phyloP scores from a whole-genome alignment of 2,888 invertebrate species.

The Pandemis heparana region DNA sequence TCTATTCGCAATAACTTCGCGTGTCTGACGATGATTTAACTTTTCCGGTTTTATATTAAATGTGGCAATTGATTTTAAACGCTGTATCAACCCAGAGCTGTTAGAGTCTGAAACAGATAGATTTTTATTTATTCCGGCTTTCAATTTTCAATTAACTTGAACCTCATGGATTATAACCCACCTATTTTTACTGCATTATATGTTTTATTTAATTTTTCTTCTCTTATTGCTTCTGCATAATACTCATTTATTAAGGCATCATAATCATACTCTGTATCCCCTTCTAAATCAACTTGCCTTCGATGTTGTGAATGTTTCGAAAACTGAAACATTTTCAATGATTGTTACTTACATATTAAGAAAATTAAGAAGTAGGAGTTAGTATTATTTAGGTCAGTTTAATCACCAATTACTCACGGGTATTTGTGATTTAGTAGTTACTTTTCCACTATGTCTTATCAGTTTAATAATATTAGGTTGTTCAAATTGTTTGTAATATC shows the following conservation, averaged over 20 bases:
- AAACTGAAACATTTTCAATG: slow-evolving; percentile 23
- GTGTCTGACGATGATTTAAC: slow-evolving; percentile 44
- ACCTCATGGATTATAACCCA: slow-evolving; percentile 28
- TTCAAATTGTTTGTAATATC: slow-evolving; percentile 9
- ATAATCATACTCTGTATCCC: slow-evolving; percentile 65
- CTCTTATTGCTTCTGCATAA: slow-evolving; percentile 63
- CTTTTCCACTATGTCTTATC: slow-evolving; percentile 9
- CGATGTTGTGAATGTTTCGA: slow-evolving; percentile 35
- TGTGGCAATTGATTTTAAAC: neutral
- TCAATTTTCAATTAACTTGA: slow-evolving; percentile 46
- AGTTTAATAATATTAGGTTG: neutral
- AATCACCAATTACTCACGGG: neutral
- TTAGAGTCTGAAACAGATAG: slow-evolving; percentile 3
- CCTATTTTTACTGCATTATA: slow-evolving; percentile 62
- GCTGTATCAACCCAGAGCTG: neutral
- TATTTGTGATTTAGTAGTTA: neutral
- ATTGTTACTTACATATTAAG: neutral
- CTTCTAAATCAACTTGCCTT: neutral
- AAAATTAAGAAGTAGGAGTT: neutral
- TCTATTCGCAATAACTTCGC: slow-evolving; percentile 45
- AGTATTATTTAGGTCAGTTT: neutral
- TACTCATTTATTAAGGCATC: slow-evolving; percentile 76
- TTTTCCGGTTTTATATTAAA: neutral
- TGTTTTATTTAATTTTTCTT: slow-evolving; percentile 62
- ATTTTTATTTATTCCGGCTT: neutral